Percentiles rank a stretch among this genome's conserved stretches.
phyloP scores from a whole-genome alignment of 2,797 vertebrate genomes.

The Acipenser oxyrinchus region DNA sequence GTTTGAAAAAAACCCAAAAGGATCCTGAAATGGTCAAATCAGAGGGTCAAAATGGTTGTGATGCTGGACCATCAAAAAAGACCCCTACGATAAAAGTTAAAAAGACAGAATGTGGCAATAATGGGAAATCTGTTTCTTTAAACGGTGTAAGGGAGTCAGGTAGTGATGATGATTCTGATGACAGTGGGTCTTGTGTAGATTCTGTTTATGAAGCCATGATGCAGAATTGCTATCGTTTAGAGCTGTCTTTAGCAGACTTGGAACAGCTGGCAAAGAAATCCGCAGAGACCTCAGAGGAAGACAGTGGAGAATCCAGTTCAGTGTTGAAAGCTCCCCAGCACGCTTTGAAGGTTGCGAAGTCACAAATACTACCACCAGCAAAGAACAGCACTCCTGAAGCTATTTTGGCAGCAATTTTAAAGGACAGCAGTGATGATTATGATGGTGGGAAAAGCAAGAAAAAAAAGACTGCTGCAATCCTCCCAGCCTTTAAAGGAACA shows the following conservation, averaged over 20 bases:
- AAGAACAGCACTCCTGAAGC: conserved; percentile 66
- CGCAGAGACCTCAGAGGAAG: conserved; percentile 13
- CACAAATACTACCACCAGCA: not conserved
- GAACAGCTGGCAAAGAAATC: conserved; percentile 50
- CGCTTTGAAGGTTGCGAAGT: not conserved
- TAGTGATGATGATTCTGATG: conserved; percentile 19
- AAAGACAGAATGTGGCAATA: conserved; percentile 16
- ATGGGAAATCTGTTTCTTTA: not conserved
- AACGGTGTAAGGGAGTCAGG: conserved; percentile 18
- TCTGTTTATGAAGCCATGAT: conserved; percentile 75
- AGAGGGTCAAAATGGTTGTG: not conserved
- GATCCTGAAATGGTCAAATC: not conserved
- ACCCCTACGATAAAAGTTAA: conserved; percentile 5
- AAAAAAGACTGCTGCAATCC: conserved; percentile 28
- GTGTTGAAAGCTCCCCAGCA: not conserved
- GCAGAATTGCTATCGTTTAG: conserved; percentile 59
- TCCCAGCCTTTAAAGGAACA: conserved; percentile 77
- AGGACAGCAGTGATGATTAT: conserved; percentile 42
- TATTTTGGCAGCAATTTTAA: conserved; percentile 70
- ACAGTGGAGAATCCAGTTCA: conserved; percentile 17
- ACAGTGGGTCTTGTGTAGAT: conserved; percentile 33
- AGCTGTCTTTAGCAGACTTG: conserved; percentile 71
- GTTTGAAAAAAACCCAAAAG: not conserved
- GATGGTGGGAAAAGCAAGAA: conserved; percentile 24
- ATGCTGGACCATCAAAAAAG: not conserved